Conservation (phyloP, 2,888 invertebrate genomes). For the Mimumesa dahlbomi region DNA sequence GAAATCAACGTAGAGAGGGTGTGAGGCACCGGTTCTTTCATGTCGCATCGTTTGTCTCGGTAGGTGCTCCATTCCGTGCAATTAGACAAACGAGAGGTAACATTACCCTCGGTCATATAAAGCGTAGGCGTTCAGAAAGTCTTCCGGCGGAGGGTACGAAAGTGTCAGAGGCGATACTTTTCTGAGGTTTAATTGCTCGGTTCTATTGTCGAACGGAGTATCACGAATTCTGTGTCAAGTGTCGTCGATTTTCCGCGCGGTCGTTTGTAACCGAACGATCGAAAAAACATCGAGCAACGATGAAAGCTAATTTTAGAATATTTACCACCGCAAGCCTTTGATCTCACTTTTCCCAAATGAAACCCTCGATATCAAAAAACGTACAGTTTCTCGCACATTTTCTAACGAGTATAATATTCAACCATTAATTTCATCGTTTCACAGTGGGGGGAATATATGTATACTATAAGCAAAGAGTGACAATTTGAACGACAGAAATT, state of each 20-base stretch:
- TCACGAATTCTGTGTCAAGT: constrained; percentile 4
- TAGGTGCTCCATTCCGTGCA: constrained; percentile 68
- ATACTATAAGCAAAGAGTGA: too few species aligned
- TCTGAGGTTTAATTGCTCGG: constrained; percentile 44
- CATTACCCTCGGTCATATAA: constrained; percentile 44
- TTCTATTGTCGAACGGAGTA: constrained; percentile 8
- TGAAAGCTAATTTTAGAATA: too few species aligned
- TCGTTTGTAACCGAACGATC: too few species aligned
- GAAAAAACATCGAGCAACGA: too few species aligned
- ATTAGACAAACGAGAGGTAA: constrained; percentile 65
- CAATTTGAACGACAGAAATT: too few species aligned
- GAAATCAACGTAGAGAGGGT: constrained; percentile 41
- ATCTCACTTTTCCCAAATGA: too few species aligned
- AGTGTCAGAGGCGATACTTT: constrained; percentile 41
- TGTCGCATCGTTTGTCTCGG: constrained; percentile 56
- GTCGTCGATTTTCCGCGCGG: background rate
- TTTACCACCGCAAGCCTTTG: too few species aligned
- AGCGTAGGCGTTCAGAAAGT: constrained; percentile 45
- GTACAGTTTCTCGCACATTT: too few species aligned
- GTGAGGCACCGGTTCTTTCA: constrained; percentile 45
- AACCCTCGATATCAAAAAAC: too few species aligned
- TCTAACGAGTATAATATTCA: too few species aligned
- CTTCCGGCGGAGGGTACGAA: constrained; percentile 37
- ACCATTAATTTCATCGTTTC: too few species aligned
- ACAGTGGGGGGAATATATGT: too few species aligned